Evolutionary conservation across 53 echinoderm and acorn worm species (phyloP).

Genomic region (Luidia sarsii): DNA sequence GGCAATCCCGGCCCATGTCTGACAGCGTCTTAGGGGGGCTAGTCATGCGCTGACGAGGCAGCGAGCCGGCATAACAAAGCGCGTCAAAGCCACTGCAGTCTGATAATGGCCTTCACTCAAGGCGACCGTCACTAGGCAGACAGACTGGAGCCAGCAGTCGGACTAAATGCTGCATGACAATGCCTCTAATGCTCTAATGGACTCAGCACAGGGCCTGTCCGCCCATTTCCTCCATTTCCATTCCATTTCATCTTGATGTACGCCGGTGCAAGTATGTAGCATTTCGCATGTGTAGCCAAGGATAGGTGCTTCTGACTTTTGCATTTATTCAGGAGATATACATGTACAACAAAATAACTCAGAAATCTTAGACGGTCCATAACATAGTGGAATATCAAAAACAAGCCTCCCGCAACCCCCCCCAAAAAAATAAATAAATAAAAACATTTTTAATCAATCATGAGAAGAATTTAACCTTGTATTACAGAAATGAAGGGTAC

Average conservation of each 20-base stretch:
- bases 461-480: too few relatives aligned
- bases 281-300: too few relatives aligned
- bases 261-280: too few relatives aligned
- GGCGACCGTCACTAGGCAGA: slow-evolving; percentile 38
- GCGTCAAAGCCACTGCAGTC: slow-evolving; percentile 42
- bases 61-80: slow-evolving; percentile 56
- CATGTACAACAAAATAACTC: background rate
- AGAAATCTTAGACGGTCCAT: too few relatives aligned
- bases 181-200: slow-evolving; percentile 37
- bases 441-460: too few relatives aligned
- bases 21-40: slow-evolving; percentile 39
- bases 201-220: slow-evolving; percentile 14
- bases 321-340: slow-evolving; percentile 10
- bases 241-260: slow-evolving; percentile 25
- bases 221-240: slow-evolving; percentile 30
- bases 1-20: slow-evolving; percentile 43
- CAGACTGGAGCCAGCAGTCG: slow-evolving; percentile 43
- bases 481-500: too few relatives aligned
- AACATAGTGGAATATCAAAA: too few relatives aligned
- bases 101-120: slow-evolving; percentile 59
- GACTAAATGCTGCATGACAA: slow-evolving; percentile 41
- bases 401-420: too few relatives aligned
- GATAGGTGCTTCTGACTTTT: too few relatives aligned
- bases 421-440: too few relatives aligned
- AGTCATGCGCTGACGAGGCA: slow-evolving; percentile 31